phyloP scores from a whole-genome alignment of 2,113 vertebrate species.

The Cariama cristata region DNA sequence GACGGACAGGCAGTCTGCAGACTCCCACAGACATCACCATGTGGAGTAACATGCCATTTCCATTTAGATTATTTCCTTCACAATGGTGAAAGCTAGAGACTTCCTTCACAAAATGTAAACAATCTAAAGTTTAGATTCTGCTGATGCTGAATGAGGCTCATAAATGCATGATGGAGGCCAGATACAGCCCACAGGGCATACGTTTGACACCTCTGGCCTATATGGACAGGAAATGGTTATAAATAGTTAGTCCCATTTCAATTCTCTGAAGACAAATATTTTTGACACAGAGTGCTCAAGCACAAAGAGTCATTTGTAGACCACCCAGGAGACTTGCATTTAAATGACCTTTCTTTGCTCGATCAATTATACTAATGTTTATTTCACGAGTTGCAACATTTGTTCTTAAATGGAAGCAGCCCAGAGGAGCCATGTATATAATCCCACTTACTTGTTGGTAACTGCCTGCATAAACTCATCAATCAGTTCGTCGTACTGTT shows the following conservation, averaged over 20 bases:
- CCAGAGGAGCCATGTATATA: background rate
- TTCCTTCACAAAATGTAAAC: conserved; percentile 15
- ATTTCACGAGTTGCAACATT: conserved; percentile 11
- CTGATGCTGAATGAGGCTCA: background rate
- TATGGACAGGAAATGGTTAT: conserved; percentile 46
- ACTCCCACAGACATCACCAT: background rate
- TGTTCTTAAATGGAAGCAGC: conserved; percentile 36
- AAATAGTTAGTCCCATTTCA: conserved; percentile 24
- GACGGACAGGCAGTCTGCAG: background rate
- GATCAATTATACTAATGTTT: conserved; percentile 26
- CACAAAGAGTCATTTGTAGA: conserved; percentile 20
- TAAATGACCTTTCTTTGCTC: conserved; percentile 16
- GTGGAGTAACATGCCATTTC: background rate
- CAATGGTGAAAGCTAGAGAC: background rate
- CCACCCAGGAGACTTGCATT: conserved; percentile 9
- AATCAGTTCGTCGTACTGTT: conserved; percentile 92
- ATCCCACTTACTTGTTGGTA: conserved; percentile 89
- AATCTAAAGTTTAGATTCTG: background rate
- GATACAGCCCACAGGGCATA: background rate
- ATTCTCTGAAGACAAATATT: conserved; percentile 24
- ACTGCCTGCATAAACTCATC: conserved; percentile 98
- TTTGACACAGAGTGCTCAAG: background rate
- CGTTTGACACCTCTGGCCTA: conserved; percentile 7
- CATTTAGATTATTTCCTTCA: background rate
- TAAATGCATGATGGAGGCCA: conserved; percentile 43